Evolutionary conservation across 1,140 invertebrate genomes (phyloP).

Genomic region (Choristoneura fumiferana): DNA sequence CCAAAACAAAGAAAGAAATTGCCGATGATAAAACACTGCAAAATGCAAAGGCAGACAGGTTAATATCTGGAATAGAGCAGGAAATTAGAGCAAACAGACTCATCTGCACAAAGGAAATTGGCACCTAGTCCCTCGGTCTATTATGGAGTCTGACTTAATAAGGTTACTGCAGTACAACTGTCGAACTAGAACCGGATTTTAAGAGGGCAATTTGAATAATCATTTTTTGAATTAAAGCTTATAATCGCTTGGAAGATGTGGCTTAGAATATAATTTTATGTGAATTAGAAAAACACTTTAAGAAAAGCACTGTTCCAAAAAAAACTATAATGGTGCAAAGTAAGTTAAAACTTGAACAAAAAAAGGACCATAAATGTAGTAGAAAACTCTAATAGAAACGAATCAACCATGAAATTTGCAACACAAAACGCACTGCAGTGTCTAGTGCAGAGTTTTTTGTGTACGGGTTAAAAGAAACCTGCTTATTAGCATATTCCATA

Average conservation of each 20-base stretch:
- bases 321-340: slow-evolving; percentile 22
- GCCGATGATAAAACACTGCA: slow-evolving; percentile 1
- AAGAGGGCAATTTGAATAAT: too few relatives aligned
- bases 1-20: not conserved
- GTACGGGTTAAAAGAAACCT: slow-evolving; percentile 66
- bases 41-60: slow-evolving; percentile 27
- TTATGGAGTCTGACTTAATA: slow-evolving; percentile 5
- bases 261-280: too few relatives aligned
- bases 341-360: too few relatives aligned
- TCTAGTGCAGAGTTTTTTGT: slow-evolving; percentile 76
- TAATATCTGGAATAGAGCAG: slow-evolving; percentile 39
- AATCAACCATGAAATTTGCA: slow-evolving; percentile 60
- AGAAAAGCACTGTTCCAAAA: slow-evolving; percentile 5
- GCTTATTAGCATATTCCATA: slow-evolving; percentile 68
- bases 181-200: not conserved
- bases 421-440: slow-evolving; percentile 76
- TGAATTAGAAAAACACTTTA: too few relatives aligned
- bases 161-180: slow-evolving; percentile 6
- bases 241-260: too few relatives aligned
- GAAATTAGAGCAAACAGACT: slow-evolving; percentile 43
- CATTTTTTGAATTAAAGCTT: too few relatives aligned
- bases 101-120: slow-evolving; percentile 51
- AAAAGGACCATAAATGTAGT: too few relatives aligned
- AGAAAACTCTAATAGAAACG: not conserved
- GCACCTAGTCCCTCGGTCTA: slow-evolving; percentile 18